Base-by-base conservation (phyloP, 35 echinoderm and acorn worm species). In the Amphiura filiformis region DNA sequence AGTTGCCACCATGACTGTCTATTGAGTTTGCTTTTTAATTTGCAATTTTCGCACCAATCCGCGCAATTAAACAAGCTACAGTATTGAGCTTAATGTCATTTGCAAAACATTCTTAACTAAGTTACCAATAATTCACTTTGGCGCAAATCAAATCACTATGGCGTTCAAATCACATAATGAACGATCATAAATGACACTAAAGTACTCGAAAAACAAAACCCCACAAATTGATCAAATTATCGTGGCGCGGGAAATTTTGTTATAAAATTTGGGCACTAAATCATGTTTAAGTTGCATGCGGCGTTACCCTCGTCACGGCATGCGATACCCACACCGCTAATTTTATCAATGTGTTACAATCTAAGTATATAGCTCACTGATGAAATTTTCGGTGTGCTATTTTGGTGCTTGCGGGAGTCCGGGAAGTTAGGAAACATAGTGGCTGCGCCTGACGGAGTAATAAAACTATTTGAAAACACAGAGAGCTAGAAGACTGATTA, bases 151-250 rank as follows among this genome's bases (percentile, higher is more conserved):
- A 96, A 96, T 96, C 86, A 96, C 65, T 70, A 83, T 85, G 89
- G 81, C 36, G 87, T 52, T 70, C 90, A 92, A 96, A 96, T 96
- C 94, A 96, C 87, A 96, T 96, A 92, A 96, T 96, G 86, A 96
- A 96, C 94, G 90, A 96, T 96, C 94, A 92, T 92, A 88, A 91
- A 92, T 86, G 78, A 89, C 81, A 88, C 81, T 96, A 96, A 96
- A 96, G 94, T 77, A 88, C 86, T 96, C 83, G 91, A 92, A 96
- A 96, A 96, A 96, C 94, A 96, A 96, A 93, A 92, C 91, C 91
- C 31, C 82, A 86, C 65, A 91, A 85, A 85, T 87, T 96, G 94
- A 96, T 96, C 94, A 91, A 96, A 96, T 96, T 96, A 96, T 56
- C 65, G 64, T 65, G 15, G 31, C 76, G 81, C 81, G 83, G 89